These are phyloP conservation scores for Lateolabrax maculatus DNA, from an alignment of 2,797 vertebrate species.

Conservation along the genomic window DNA sequence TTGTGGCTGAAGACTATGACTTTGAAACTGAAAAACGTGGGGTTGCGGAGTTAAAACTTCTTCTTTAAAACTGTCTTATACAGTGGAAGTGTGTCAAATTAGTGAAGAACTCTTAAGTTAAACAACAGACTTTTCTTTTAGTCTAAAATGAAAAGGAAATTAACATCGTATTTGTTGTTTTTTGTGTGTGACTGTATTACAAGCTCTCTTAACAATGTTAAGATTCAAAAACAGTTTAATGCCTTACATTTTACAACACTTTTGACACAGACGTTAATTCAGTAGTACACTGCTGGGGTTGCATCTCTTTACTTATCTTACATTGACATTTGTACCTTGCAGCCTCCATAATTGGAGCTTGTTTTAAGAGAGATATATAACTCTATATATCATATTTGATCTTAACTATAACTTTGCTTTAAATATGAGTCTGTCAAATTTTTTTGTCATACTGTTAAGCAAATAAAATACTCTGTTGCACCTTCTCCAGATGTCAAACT, in stretches of 20 bases:
- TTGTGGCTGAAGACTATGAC: background rate
- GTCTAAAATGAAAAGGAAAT: background rate
- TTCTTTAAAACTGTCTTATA: too few species aligned
- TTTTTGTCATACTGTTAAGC: background rate
- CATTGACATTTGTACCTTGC: background rate
- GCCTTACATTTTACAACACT: background rate
- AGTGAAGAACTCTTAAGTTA: background rate
- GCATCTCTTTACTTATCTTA: background rate
- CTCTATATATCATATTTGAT: background rate
- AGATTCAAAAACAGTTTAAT: background rate
- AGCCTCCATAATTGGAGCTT: background rate
- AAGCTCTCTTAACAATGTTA: background rate
- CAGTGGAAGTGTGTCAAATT: background rate
- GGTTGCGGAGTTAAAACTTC: background rate
- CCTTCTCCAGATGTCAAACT: slow-evolving; percentile 10
- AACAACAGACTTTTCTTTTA: background rate
- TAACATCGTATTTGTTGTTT: background rate
- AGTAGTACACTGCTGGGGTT: background rate
- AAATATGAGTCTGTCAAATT: background rate
- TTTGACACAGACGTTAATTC: background rate
- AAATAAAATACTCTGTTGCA: background rate
- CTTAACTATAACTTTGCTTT: background rate
- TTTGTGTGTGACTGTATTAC: background rate
- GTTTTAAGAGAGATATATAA: too few species aligned
- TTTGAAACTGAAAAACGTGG: background rate